Base-by-base conservation (phyloP, 2,888 invertebrate genomes). In the Caenorhabditis macrosperma region DNA sequence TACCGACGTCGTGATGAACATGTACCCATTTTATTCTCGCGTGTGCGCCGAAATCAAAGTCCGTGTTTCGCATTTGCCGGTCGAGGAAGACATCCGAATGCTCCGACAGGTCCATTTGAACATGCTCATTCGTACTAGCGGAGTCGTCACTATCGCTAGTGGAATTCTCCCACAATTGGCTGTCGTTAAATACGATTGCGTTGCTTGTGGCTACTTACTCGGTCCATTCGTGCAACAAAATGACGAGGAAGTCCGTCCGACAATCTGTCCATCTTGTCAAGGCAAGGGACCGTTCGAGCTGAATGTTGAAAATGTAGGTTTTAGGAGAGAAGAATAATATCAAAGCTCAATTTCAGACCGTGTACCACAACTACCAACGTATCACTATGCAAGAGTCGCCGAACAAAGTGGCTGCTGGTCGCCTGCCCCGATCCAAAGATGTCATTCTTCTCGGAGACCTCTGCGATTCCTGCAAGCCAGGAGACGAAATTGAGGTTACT, bases 311-410 rank as follows among this genome's bases (percentile, higher is more conserved):
- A 91, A 93, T 91, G 92, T 92, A 66, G n/a, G n/a, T n/a, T n/a
- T n/a, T n/a, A n/a, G n/a, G n/a, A 61, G 81, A 5, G 17, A 33
- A 10, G 12, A 52, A 22, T 6, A 33, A 33, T 33, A 22, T 63
- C 24, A 15, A 1, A 22, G 24, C 20, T n/a, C 26, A 52, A 35
- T 55, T 90, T 91, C 94, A 97, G 94, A 99, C 99, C 0, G 92
- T 99, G 6, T 99, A 98, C 91, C 94, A 97, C 64, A 99, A 99
- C 92, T 99, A 98, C 91, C 99, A 99, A 92, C 95, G 97, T 90
- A 94, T 99, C 44, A 97, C 97, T 0, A 93, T 99, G 82, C 99
- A 99, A 92, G 99, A 99, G 92, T 96, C 96, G 2, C 99, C 99
- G 0, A 97, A 98, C 0, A 94, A 96, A 85, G 96, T 99, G 4